Evolutionary conservation across 2,113 vertebrate species (phyloP).

Genomic region (Albula goreensis): DNA sequence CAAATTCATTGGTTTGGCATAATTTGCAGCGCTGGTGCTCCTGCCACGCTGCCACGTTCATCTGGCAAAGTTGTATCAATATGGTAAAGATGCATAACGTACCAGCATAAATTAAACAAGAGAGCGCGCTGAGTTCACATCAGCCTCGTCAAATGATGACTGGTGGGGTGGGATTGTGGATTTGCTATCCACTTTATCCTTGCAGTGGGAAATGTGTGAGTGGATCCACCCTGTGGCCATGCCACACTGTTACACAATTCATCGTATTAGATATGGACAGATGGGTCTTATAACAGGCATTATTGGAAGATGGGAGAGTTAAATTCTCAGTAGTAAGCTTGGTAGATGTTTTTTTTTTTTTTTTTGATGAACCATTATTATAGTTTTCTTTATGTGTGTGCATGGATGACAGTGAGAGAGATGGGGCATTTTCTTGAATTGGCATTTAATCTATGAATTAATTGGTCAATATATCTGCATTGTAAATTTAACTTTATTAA

Average conservation of each 20-base stretch:
- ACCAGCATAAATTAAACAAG: background rate
- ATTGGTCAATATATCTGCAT: too few relatives aligned
- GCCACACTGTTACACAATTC: background rate
- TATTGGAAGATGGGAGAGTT: background rate
- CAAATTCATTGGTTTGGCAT: background rate
- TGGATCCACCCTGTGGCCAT: constrained; percentile 6
- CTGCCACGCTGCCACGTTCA: background rate
- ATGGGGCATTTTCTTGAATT: too few relatives aligned
- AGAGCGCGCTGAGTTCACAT: background rate
- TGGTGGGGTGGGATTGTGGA: background rate
- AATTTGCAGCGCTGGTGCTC: background rate
- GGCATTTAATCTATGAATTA: too few relatives aligned
- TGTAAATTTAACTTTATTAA: too few relatives aligned
- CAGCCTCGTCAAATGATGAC: background rate
- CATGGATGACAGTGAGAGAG: background rate
- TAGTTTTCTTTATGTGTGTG: background rate
- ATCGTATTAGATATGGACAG: background rate
- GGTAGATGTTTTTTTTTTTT: too few relatives aligned
- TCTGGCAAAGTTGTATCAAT: background rate
- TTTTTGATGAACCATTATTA: background rate
- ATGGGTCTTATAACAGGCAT: background rate
- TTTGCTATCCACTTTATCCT: background rate
- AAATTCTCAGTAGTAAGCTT: background rate
- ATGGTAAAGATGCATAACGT: background rate
- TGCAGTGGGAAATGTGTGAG: background rate